phyloP scores from a whole-genome alignment of 2,888 invertebrate genomes.

The Gryllus longicercus region DNA sequence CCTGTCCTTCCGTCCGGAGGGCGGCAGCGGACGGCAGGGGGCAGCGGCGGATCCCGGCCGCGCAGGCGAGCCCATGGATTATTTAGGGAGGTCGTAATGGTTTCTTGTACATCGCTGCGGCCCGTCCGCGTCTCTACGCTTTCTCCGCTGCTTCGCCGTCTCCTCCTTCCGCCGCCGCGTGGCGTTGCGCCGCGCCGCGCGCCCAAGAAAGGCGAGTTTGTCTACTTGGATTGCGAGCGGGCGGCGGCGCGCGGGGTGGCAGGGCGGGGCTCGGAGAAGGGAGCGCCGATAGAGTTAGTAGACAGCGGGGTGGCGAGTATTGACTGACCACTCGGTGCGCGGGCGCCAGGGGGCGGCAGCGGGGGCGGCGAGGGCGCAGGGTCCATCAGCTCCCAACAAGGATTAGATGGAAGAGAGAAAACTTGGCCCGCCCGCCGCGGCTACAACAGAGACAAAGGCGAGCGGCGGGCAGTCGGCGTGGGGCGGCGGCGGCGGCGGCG shows the following conservation, averaged over 20 bases:
- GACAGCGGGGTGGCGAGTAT: conserved; percentile 45
- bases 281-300: conserved; percentile 40
- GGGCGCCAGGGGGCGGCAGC: not conserved
- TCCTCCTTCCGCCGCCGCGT: not conserved
- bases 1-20: not conserved
- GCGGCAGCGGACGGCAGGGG: not conserved
- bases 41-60: not conserved
- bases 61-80: conserved; percentile 33
- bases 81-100: conserved; percentile 38
- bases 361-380: not conserved
- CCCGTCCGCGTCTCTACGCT: not conserved
- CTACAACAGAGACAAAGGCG: conserved; percentile 17
- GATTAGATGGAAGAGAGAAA: conserved; percentile 19
- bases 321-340: conserved; percentile 18
- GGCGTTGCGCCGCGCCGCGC: not conserved
- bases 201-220: conserved; percentile 22
- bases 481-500: conserved; percentile 52
- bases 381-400: not conserved
- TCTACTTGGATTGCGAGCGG: conserved; percentile 4
- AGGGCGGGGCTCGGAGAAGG: conserved; percentile 34
- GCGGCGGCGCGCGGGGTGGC: conserved; percentile 26
- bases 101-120: conserved; percentile 34
- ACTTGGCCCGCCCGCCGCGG: not conserved
- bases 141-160: not conserved
- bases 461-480: not conserved